A percentile compares a stretch with the other conserved stretches of the same genome.
These are phyloP conservation scores for Polymixis lichenea DNA, from an alignment of 2,888 invertebrate genomes.

Conservation along the genomic window DNA sequence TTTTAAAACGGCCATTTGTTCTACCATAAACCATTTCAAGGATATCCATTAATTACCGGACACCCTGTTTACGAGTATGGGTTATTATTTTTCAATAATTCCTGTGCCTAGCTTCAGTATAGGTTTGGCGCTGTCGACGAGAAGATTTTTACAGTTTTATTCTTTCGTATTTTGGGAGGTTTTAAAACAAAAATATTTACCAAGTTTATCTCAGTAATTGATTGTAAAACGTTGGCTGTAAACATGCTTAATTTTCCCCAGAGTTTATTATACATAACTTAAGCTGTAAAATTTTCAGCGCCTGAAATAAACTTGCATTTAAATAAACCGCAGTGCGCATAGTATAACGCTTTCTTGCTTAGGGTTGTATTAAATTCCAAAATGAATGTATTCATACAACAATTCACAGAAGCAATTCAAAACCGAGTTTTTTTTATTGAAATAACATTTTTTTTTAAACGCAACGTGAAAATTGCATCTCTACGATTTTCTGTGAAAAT, in stretches of 20 bases:
- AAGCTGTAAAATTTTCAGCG: constrained; percentile 18
- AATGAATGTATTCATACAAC: no score
- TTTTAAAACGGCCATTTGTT: no score
- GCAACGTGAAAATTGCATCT: no score
- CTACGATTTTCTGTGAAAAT: no score
- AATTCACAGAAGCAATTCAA: no score
- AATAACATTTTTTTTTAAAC: no score
- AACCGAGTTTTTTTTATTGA: no score
- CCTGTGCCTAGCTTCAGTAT: background rate
- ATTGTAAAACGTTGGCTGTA: constrained; percentile 31
- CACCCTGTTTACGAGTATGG: no score
- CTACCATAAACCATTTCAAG: no score
- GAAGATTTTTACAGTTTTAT: background rate
- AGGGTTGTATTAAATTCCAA: constrained; percentile 3
- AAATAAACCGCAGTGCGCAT: constrained; percentile 60
- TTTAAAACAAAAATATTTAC: background rate
- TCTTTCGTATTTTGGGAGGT: background rate
- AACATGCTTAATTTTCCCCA: background rate
- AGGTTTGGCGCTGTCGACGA: background rate
- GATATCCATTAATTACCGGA: no score
- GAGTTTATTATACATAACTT: constrained; percentile 29
- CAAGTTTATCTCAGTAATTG: constrained; percentile 14
- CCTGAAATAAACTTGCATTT: constrained; percentile 34
- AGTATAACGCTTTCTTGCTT: constrained; percentile 3
- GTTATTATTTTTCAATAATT: background rate